phyloP scores from a whole-genome alignment of 1,140 invertebrate genomes.

The Sitophilus oryzae region DNA sequence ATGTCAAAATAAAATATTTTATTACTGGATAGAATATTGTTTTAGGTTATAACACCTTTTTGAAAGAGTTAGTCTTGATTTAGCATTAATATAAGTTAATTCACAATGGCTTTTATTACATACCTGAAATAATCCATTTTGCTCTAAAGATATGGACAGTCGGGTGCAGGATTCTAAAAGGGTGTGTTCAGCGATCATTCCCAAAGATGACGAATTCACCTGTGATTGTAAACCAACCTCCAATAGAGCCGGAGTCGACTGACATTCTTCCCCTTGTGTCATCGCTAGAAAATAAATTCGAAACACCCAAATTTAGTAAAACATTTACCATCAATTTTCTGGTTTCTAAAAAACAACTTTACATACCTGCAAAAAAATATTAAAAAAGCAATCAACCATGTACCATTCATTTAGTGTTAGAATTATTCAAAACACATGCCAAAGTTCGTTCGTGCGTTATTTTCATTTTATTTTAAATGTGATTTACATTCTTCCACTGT shows the following conservation, averaged over 20 bases:
- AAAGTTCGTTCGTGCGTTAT: not conserved
- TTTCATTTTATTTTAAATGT: too few species aligned
- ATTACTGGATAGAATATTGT: too few species aligned
- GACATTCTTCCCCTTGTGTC: slow-evolving; percentile 67
- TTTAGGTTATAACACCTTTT: too few species aligned
- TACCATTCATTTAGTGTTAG: too few species aligned
- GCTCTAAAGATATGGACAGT: slow-evolving; percentile 78
- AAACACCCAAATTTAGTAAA: too few species aligned
- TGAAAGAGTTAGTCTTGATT: too few species aligned
- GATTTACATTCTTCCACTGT: too few species aligned
- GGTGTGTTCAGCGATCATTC: slow-evolving; percentile 77
- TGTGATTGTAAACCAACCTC: slow-evolving; percentile 38
- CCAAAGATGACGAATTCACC: slow-evolving; percentile 55
- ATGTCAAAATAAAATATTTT: too few species aligned
- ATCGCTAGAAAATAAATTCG: slow-evolving; percentile 44
- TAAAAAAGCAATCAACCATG: not conserved
- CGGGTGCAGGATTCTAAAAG: slow-evolving; percentile 78
- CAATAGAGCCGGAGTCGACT: slow-evolving; percentile 62
- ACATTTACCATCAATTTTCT: too few species aligned
- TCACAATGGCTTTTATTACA: too few species aligned
- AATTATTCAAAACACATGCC: slow-evolving; percentile 1
- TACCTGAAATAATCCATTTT: slow-evolving; percentile 77
- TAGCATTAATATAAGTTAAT: too few species aligned
- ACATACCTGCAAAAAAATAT: not conserved
- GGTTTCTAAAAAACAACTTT: too few species aligned